Evolutionary conservation across 2,797 vertebrate species (phyloP).

Genomic region (Amazona ochrocephala): DNA sequence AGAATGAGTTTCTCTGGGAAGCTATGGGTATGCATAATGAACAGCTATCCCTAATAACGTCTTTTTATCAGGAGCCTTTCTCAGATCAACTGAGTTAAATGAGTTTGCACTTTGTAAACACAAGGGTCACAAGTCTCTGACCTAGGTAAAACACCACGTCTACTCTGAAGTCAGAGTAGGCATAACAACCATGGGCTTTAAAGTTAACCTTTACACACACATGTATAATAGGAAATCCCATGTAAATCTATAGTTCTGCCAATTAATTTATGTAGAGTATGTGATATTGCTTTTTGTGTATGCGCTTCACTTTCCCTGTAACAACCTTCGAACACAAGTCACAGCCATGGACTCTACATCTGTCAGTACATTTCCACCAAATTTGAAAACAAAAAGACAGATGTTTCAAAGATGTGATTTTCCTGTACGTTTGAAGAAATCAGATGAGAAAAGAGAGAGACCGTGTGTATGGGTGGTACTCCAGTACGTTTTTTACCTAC

Average conservation of each 20-base stretch:
- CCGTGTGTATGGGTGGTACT: too few species aligned
- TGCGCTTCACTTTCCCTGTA: not conserved
- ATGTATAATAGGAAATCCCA: not conserved
- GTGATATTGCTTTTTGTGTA: not conserved
- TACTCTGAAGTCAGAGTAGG: not conserved
- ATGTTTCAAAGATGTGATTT: not conserved
- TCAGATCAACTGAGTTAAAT: slow-evolving; percentile 38
- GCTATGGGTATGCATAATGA: slow-evolving; percentile 50
- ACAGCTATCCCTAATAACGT: slow-evolving; percentile 35
- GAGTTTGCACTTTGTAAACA: slow-evolving; percentile 8
- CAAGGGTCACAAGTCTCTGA: not conserved
- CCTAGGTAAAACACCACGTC: not conserved
- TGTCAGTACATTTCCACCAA: not conserved
- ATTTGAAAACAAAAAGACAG: not conserved
- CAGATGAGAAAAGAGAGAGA: not conserved
- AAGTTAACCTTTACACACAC: not conserved
- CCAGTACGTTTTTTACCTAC: not conserved
- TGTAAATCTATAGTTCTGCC: not conserved
- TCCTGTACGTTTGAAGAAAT: not conserved
- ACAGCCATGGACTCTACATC: not conserved
- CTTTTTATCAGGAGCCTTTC: slow-evolving; percentile 21
- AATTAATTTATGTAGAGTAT: not conserved
- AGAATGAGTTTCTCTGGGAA: slow-evolving; percentile 40
- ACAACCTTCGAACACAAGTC: not conserved
- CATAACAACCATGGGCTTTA: not conserved